Evolutionary conservation across 2,888 invertebrate species (phyloP).

Genomic region (Scotopteryx bipunctaria): DNA sequence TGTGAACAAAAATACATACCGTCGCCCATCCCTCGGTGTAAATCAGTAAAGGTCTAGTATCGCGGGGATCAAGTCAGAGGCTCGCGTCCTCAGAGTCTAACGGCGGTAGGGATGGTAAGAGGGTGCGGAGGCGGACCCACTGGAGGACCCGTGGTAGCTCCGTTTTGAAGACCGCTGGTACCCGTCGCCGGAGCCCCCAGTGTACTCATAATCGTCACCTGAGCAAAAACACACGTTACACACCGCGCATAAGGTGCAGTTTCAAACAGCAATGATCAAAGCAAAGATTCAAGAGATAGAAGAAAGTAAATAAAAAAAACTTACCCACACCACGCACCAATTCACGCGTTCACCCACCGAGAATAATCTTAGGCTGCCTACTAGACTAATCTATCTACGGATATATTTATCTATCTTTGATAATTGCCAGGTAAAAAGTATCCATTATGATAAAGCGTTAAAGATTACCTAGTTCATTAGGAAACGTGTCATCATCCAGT

Average conservation of each 20-base stretch:
- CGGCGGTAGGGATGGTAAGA: slow-evolving; percentile 81
- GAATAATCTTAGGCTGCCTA: slow-evolving; percentile 12
- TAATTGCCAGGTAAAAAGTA: too few species aligned
- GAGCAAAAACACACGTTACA: slow-evolving; percentile 34
- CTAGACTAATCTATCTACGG: neutral
- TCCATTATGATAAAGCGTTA: too few species aligned
- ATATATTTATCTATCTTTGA: too few species aligned
- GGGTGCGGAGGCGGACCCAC: slow-evolving; percentile 66
- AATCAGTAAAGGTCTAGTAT: slow-evolving; percentile 30
- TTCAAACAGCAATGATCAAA: slow-evolving; percentile 36
- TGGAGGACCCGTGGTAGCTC: slow-evolving; percentile 66
- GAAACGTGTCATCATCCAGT: too few species aligned
- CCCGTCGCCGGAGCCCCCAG: slow-evolving; percentile 78
- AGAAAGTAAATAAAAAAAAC: slow-evolving; percentile 49
- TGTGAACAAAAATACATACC: neutral
- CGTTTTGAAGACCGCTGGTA: slow-evolving; percentile 76
- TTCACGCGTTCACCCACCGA: slow-evolving; percentile 42
- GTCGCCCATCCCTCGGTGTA: slow-evolving; percentile 1
- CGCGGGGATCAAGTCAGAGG: slow-evolving; percentile 35
- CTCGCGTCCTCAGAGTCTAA: slow-evolving; percentile 48
- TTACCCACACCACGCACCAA: slow-evolving; percentile 80
- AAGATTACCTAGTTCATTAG: too few species aligned
- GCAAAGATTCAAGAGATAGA: slow-evolving; percentile 32
- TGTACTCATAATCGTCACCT: slow-evolving; percentile 80
- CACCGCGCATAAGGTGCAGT: slow-evolving; percentile 18